phyloP scores from a whole-genome alignment of 2,888 invertebrate species.

The Trypoxylon attenuatum region DNA sequence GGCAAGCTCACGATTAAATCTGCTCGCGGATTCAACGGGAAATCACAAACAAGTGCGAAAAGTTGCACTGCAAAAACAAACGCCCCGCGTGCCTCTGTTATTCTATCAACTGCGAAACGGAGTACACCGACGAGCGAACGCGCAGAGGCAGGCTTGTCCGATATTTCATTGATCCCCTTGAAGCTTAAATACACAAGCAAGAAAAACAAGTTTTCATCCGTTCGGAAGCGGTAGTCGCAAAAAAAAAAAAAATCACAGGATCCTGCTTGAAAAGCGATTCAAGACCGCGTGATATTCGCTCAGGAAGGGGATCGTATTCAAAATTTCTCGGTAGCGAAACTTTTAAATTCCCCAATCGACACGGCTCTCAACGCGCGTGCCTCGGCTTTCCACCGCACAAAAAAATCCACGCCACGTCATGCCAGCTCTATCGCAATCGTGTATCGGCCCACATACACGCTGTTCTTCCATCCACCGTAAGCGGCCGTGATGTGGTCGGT shows the following conservation, averaged over 20 bases:
- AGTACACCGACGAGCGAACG: slow-evolving; percentile 27
- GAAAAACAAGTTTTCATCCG: slow-evolving; percentile 23
- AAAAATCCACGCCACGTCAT: neutral
- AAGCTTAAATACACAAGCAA: slow-evolving; percentile 31
- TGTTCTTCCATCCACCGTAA: neutral
- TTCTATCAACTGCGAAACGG: slow-evolving; percentile 53
- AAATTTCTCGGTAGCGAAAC: too few relatives aligned
- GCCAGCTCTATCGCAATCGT: neutral
- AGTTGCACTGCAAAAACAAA: slow-evolving; percentile 55
- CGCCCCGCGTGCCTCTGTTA: slow-evolving; percentile 59
- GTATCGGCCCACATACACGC: neutral
- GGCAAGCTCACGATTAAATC: slow-evolving; percentile 33
- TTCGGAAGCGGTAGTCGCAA: neutral
- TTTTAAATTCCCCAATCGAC: too few relatives aligned
- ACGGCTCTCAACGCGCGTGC: too few relatives aligned
- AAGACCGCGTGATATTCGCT: too few relatives aligned
- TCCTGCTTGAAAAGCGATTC: too few relatives aligned
- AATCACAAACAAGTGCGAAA: slow-evolving; percentile 44
- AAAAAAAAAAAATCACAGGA: too few relatives aligned
- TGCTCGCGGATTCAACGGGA: slow-evolving; percentile 52
- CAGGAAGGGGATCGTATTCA: too few relatives aligned
- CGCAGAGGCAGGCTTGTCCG: slow-evolving; percentile 47
- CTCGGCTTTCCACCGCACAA: neutral
- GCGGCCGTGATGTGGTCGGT: neutral
- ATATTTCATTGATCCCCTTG: slow-evolving; percentile 50